phyloP scores from a whole-genome alignment of 2,113 vertebrate species.

The Ia io region DNA sequence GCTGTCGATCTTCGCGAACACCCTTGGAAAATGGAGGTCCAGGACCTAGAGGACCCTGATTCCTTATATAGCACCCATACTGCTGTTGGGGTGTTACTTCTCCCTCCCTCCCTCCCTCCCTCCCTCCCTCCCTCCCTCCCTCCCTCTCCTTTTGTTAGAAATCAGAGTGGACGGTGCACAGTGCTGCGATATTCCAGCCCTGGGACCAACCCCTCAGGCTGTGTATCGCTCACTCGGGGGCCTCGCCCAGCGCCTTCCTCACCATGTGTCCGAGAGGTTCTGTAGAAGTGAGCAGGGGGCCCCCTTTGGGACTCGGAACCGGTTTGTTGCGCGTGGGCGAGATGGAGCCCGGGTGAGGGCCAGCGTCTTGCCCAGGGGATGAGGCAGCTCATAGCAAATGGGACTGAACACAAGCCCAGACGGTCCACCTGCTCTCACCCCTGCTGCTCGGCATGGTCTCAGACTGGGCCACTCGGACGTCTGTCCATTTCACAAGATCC shows the following conservation, averaged over 20 bases:
- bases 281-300: neutral
- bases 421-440: neutral
- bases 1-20: neutral
- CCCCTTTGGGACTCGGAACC: neutral
- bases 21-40: too few species aligned
- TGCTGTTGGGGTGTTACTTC: too few species aligned
- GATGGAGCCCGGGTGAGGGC: neutral
- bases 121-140: too few species aligned
- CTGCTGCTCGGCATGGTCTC: neutral
- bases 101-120: too few species aligned
- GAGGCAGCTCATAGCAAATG: neutral
- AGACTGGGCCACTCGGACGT: neutral
- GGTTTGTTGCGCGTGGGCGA: accelerated
- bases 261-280: accelerated
- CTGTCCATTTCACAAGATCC: accelerated
- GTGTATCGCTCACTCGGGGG: neutral
- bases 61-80: too few species aligned
- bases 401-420: neutral
- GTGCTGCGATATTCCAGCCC: too few species aligned
- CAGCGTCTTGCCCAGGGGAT: neutral
- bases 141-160: too few species aligned
- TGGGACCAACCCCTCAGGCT: too few species aligned
- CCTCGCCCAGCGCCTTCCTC: neutral
- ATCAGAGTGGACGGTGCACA: too few species aligned
- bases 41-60: too few species aligned